Conservation (phyloP, 2,113 vertebrate genomes). For the Zootoca vivipara region DNA sequence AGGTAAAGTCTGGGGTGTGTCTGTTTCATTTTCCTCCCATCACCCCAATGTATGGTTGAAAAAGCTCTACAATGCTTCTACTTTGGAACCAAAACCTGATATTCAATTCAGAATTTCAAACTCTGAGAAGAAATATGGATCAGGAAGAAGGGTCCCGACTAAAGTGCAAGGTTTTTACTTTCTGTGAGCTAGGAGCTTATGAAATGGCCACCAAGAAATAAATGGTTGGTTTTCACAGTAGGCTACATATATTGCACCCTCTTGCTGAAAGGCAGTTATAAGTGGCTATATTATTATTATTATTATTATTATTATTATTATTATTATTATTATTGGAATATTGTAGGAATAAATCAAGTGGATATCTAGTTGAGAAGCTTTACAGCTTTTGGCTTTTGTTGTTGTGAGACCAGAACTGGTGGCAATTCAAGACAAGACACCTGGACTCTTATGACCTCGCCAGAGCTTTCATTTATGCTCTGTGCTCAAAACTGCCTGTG, state of each 20-base stretch:
- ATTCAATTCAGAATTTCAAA: not conserved
- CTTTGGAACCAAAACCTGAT: too few species aligned
- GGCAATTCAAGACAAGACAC: rapidly evolving
- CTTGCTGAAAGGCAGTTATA: not conserved
- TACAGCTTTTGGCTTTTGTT: not conserved
- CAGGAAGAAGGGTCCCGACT: not conserved
- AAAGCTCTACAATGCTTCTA: too few species aligned
- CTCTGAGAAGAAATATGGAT: not conserved
- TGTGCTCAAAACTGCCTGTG: constrained; percentile 11
- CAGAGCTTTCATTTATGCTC: not conserved
- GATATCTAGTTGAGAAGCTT: rapidly evolving
- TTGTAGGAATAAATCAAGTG: not conserved
- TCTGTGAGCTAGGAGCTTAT: not conserved
- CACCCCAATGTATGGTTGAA: too few species aligned
- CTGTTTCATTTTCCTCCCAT: too few species aligned
- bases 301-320: too few species aligned
- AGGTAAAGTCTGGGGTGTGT: too few species aligned
- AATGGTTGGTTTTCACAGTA: not conserved
- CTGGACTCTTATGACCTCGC: not conserved
- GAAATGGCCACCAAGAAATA: not conserved
- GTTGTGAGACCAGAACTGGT: not conserved
- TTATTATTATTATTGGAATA: too few species aligned
- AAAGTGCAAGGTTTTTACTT: not conserved
- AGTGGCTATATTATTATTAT: too few species aligned
- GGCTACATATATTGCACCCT: not conserved